A percentile compares a stretch with the other conserved stretches of the same genome.
These are phyloP conservation scores for Eumerus sabulonum DNA, from an alignment of 2,888 invertebrate species.

Conservation along the genomic window DNA sequence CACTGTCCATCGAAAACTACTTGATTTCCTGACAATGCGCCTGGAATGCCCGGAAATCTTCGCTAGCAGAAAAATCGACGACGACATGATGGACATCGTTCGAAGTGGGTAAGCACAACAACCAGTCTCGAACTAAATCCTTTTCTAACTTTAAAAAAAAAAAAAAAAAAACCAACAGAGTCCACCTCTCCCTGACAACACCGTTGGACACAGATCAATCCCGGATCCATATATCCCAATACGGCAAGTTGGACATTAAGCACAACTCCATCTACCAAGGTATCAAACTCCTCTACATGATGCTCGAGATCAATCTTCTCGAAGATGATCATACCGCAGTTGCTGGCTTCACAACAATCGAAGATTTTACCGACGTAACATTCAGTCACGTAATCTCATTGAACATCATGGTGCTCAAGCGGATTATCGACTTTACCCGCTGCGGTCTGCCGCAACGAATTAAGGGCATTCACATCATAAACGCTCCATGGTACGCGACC, in stretches of 20 bases:
- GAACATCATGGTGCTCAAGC: conserved; percentile 81
- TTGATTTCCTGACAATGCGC: conserved; percentile 80
- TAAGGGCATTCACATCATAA: conserved; percentile 81
- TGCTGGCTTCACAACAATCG: conserved; percentile 79
- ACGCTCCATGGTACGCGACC: conserved; percentile 81
- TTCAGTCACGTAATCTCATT: conserved; percentile 80
- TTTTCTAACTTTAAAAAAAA: not conserved
- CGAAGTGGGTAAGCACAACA: conserved; percentile 67
- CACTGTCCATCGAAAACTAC: conserved; percentile 79
- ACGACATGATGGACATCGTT: conserved; percentile 61
- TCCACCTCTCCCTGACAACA: conserved; percentile 70
- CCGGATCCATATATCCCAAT: conserved; percentile 78
- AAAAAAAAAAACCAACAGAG: conserved; percentile 36
- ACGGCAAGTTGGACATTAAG: conserved; percentile 78
- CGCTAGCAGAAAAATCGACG: conserved; percentile 66
- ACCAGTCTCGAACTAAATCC: not conserved
- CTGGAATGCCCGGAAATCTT: conserved; percentile 81
- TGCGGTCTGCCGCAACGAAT: conserved; percentile 82
- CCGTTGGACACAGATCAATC: conserved; percentile 76
- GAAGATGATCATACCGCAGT: conserved; percentile 81
- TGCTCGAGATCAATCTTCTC: conserved; percentile 80
- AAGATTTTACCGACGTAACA: conserved; percentile 80
- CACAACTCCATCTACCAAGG: conserved; percentile 78
- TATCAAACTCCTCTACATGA: conserved; percentile 80
- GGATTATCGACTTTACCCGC: conserved; percentile 80